These are phyloP conservation scores for Pectinophora gossypiella DNA, from an alignment of 1,140 invertebrate genomes.

Conservation along the genomic window DNA sequence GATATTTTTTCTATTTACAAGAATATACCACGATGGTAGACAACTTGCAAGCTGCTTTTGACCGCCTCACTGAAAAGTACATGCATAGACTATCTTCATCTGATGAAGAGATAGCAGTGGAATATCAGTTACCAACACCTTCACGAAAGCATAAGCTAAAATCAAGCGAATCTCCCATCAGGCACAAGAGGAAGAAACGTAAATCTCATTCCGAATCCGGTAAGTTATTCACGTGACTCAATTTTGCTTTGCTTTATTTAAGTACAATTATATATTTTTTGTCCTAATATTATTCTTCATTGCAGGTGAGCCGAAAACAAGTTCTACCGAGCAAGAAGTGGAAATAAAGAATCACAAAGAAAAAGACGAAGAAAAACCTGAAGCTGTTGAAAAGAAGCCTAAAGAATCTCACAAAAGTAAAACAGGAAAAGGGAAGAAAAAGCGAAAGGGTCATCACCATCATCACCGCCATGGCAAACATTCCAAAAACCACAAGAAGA, in stretches of 20 bases:
- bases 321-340: conserved; percentile 39
- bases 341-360: conserved; percentile 47
- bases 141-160: conserved; percentile 69
- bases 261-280: not conserved
- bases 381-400: conserved; percentile 36
- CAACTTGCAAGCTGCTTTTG: conserved; percentile 86
- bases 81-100: conserved; percentile 87
- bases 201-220: conserved; percentile 49
- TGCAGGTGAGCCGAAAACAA: conserved; percentile 56
- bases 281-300: conserved; percentile 3
- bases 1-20: too few relatives aligned
- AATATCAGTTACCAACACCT: conserved; percentile 77
- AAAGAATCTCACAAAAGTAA: conserved; percentile 69
- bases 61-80: conserved; percentile 86
- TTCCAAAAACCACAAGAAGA: conserved; percentile 66
- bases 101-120: conserved; percentile 83
- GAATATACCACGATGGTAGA: conserved; percentile 93
- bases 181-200: conserved; percentile 66
- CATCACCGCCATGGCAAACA: conserved; percentile 74
- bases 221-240: conserved; percentile 12
- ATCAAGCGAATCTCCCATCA: conserved; percentile 42
- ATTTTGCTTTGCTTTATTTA: not conserved
- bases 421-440: conserved; percentile 67
- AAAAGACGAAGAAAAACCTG: conserved; percentile 24
- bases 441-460: conserved; percentile 69